phyloP scores from a whole-genome alignment of 1,140 invertebrate species.

The Anoplolepis gracilipes region DNA sequence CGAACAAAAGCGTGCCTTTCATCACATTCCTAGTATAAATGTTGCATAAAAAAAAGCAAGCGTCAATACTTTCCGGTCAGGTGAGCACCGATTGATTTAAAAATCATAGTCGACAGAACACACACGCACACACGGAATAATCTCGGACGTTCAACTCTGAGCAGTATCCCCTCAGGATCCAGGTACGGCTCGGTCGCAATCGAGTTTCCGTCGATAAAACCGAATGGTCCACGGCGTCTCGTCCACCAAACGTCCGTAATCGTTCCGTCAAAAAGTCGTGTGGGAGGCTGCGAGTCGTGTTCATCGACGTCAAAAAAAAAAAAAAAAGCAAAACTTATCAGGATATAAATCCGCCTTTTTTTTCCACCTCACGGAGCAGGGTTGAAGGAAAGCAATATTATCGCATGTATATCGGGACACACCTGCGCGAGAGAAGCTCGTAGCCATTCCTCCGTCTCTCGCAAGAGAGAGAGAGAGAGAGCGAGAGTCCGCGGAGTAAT shows the following conservation, averaged over 20 bases:
- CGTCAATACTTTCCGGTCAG: slow-evolving; percentile 47
- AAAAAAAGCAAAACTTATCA: too few relatives aligned
- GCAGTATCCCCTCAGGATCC: slow-evolving; percentile 36
- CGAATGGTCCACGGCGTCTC: slow-evolving; percentile 11
- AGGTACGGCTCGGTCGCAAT: slow-evolving; percentile 7
- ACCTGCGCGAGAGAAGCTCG: too few relatives aligned
- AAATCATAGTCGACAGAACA: slow-evolving; percentile 32
- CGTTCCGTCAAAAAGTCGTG: slow-evolving; percentile 18
- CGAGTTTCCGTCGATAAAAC: slow-evolving; percentile 54
- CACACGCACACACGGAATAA: too few relatives aligned
- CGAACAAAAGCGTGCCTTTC: slow-evolving; percentile 24
- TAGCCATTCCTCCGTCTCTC: background rate
- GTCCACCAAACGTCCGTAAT: slow-evolving; percentile 14
- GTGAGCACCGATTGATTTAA: slow-evolving; percentile 57
- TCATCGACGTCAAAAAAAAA: background rate
- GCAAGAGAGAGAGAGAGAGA: background rate
- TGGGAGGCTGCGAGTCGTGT: slow-evolving; percentile 34
- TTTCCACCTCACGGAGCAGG: background rate
- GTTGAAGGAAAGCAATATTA: background rate
- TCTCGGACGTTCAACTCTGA: slow-evolving; percentile 9
- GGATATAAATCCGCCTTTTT: background rate
- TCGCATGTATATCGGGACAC: background rate
- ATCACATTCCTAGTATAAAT: background rate
- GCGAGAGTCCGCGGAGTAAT: slow-evolving; percentile 62
- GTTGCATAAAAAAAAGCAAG: background rate